These are phyloP conservation scores for Argyrosomus regius DNA, from an alignment of 2,797 vertebrate species.

Conservation along the genomic window DNA sequence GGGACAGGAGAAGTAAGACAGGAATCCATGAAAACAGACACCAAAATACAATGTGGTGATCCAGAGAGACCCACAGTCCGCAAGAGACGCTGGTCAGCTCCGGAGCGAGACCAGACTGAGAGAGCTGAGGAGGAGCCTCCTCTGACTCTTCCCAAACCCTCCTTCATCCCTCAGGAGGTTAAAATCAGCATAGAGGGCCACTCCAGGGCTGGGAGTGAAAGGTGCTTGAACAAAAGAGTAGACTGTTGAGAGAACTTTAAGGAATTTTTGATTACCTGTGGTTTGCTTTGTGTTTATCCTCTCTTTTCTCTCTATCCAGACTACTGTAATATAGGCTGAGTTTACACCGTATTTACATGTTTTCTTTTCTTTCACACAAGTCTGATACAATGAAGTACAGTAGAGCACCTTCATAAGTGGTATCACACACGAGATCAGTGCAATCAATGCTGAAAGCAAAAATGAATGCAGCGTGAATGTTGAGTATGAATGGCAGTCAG, in stretches of 20 bases:
- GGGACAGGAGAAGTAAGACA: conserved; percentile 90
- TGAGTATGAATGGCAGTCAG: conserved; percentile 59
- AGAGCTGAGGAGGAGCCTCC: conserved; percentile 93
- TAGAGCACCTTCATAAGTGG: conserved; percentile 78
- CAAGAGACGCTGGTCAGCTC: conserved; percentile 99
- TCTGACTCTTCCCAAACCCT: conserved; percentile 95
- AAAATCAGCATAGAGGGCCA: conserved; percentile 99
- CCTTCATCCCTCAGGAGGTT: conserved; percentile 98
- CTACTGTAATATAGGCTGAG: conserved; percentile 96
- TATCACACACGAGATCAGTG: conserved; percentile 81
- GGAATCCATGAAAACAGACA: conserved; percentile 86
- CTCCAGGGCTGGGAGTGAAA: conserved; percentile 94
- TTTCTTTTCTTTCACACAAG: conserved; percentile 84
- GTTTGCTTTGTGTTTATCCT: conserved; percentile 75
- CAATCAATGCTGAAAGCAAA: conserved; percentile 81
- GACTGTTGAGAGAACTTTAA: conserved; percentile 69
- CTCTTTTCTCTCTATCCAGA: conserved; percentile 87
- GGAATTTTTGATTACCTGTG: conserved; percentile 80
- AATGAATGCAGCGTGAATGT: conserved; percentile 78
- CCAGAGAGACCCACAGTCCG: conserved; percentile 85
- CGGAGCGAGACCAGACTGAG: conserved; percentile 94
- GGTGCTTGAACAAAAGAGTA: conserved; percentile 74
- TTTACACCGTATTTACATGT: conserved; percentile 94
- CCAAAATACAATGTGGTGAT: conserved; percentile 84
- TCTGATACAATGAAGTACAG: conserved; percentile 88